These are phyloP conservation scores for Cephalotes varians DNA, from an alignment of 2,888 invertebrate genomes.

Conservation along the genomic window DNA sequence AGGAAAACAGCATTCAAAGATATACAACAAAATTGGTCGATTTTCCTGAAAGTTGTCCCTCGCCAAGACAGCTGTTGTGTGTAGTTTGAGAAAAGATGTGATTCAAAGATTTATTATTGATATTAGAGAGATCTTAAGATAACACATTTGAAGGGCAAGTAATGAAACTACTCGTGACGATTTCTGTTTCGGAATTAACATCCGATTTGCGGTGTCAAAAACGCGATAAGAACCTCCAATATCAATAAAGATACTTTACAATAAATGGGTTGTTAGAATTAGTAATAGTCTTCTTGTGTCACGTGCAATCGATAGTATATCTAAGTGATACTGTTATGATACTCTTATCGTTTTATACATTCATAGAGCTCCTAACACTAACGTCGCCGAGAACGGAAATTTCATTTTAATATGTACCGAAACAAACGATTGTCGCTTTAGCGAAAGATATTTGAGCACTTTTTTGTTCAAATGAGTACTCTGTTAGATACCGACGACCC, in stretches of 20 bases:
- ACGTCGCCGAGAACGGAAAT: conserved; percentile 45
- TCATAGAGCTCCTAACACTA: conserved; percentile 59
- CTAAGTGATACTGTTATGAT: conserved; percentile 53
- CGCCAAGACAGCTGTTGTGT: conserved; percentile 40
- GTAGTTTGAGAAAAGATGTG: conserved; percentile 9
- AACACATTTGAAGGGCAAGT: background rate
- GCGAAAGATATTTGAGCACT: conserved; percentile 3
- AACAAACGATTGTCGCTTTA: conserved; percentile 31
- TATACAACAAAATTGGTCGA: conserved; percentile 16
- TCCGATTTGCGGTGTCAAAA: background rate
- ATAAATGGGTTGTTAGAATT: conserved; percentile 21
- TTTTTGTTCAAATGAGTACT: conserved; percentile 33
- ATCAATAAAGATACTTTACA: conserved; percentile 7
- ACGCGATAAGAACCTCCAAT: background rate
- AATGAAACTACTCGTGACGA: background rate
- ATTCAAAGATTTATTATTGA: background rate
- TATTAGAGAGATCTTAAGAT: background rate
- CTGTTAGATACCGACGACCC: conserved; percentile 10
- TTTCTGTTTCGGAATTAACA: background rate
- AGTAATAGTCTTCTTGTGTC: conserved; percentile 42
- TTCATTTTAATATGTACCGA: conserved; percentile 26
- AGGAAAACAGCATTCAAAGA: conserved; percentile 29
- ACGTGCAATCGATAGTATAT: conserved; percentile 49
- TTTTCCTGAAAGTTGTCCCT: conserved; percentile 23
- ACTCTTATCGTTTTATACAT: conserved; percentile 53